Conservation (phyloP, 1,140 invertebrate species). For the Homarus americanus region DNA sequence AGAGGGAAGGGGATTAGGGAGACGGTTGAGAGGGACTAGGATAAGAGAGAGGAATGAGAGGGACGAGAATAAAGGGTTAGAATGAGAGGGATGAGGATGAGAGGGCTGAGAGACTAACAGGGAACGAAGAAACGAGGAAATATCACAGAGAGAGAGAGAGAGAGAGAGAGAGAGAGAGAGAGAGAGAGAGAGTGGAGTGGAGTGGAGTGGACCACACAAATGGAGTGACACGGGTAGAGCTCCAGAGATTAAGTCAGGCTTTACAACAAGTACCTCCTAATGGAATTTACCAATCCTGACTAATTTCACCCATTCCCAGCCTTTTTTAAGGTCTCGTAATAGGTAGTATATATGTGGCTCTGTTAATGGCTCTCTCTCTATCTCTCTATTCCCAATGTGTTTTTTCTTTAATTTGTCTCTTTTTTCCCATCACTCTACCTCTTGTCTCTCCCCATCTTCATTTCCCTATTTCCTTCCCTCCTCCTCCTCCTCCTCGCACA, state of each 20-base stretch:
- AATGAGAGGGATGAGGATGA: background rate
- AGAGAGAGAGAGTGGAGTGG: background rate
- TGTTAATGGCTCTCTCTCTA: background rate
- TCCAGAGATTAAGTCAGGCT: constrained; percentile 41
- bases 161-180: constrained; percentile 46
- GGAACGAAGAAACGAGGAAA: background rate
- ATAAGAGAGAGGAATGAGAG: background rate
- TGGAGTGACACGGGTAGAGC: constrained; percentile 13
- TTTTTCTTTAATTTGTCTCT: background rate
- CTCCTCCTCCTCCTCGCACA: background rate
- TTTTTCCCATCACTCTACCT: background rate
- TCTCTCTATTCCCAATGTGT: too few relatives aligned
- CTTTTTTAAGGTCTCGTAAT: background rate
- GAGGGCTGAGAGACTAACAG: background rate
- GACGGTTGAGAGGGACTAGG: background rate
- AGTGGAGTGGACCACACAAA: constrained; percentile 13
- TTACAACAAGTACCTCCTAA: constrained; percentile 46
- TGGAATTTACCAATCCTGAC: constrained; percentile 51
- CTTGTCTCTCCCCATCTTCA: background rate
- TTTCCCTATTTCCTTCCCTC: background rate
- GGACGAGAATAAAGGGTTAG: background rate
- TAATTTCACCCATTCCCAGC: constrained; percentile 27
- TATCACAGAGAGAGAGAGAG: constrained; percentile 50
- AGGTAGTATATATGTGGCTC: background rate
- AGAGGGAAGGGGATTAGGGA: background rate